Evolutionary conservation across 2,888 invertebrate genomes (phyloP), one percentile per base, ranked within the genome.

Genomic region (Ornithoptera alexandrae): DNA sequence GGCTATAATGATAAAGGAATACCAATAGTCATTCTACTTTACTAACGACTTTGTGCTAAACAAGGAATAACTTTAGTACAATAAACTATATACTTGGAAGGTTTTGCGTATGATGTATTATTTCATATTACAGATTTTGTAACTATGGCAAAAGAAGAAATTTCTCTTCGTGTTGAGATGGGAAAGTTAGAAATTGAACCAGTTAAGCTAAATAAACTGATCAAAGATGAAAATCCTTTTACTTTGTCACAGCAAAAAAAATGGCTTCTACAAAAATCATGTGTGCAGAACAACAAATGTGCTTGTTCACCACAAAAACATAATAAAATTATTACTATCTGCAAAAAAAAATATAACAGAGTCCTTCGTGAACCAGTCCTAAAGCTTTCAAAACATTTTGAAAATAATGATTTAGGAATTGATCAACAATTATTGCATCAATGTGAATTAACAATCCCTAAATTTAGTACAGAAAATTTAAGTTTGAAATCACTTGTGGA

Each of bases 131-230:
- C 53, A 53, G 53, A 17, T 53, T 17, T 17, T n/a, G 1, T 53
- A 53, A 53, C 17, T 53, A 92, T 92, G 92, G 84, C 88, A 73
- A 88, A 90, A 79, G 88, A 92, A 81, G 93, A 93, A 69, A 81
- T 92, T 76, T 84, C 90, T 71, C 78, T 94, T 74, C 92, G 93
- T 74, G 88, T 92, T 71, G 90, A 93, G 80, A 87, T 94, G 85
- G 90, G 89, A 73, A 93, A 92, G 78, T 81, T 94, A 73, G 93
- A 94, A 87, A 94, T 94, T 80, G 93, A 93, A 75, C 89, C 93
- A 42, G 78, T 81, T 60, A 86, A 89, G 81, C 68, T 78, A 56
- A 80, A 76, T 72, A 81, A 81, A 72, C 78, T 70, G 66, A 75
- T 74, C 68, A 84, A 75, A 71, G 84, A 84, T 75, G 86, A 87